Base-by-base conservation (phyloP, 2,797 vertebrate genomes). In the Notolepis coatsorum region DNA sequence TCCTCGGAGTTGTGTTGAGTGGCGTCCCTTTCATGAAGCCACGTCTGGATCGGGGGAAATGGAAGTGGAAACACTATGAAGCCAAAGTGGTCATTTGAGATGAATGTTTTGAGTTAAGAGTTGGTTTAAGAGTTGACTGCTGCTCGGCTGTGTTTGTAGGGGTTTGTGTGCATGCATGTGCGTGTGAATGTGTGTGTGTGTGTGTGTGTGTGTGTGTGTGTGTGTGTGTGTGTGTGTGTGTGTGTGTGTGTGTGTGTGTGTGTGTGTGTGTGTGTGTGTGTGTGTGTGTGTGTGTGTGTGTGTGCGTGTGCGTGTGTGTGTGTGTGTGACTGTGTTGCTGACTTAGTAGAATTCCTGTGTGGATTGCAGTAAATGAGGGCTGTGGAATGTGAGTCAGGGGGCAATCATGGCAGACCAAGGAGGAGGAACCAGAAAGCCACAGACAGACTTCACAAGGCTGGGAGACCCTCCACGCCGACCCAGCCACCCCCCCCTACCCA, bases 341-440 rank as follows among this genome's bases (percentile, higher is more conserved):
- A 89, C 75, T 80, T 54, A 53, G 79, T 72, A 48, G 58, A 87
- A 90, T 90, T 88, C 83, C 86, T 83, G 46, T 81, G 89, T 84
- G 84, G 80, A 89, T 84, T 84, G 89, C 74, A 87, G 84, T 86
- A 85, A 90, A 90, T 86, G 87, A 86, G 81, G 73, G 77, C 77
- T 79, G 76, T 63, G 88, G 88, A 92, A 90, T 91, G 84, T 81
- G 80, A 87, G 79, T 73, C 17, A 21, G 45, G 24, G 5, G 25
- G 4, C 9, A 89, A 90, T 90, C 82, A 88, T 71, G 73, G 84
- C 77, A 84, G 82, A 80, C 85, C 79, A 82, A 62, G n/a, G 71
- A 81, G 80, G 80, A 79, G 88, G 76, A 89, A 89, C 88, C 82
- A 87, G 84, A 89, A 75, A 84, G 80, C 7, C 42, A 33, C 71